phyloP scores from a whole-genome alignment of 2,113 vertebrate species.

The Tor tambroides region DNA sequence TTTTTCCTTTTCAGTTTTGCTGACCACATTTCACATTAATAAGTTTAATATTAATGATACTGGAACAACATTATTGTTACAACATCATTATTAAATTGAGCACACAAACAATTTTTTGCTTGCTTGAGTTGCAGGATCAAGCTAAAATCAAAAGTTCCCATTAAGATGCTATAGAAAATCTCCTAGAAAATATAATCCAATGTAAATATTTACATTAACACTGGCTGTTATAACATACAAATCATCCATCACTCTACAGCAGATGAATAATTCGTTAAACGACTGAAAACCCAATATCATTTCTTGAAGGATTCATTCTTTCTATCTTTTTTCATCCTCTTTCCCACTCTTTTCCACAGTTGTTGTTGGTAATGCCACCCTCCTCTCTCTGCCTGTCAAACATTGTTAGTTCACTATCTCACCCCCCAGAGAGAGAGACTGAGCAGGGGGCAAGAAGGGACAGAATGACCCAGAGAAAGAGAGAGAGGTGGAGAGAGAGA shows the following conservation, averaged over 20 bases:
- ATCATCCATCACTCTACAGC: background rate
- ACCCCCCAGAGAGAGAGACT: conserved; percentile 60
- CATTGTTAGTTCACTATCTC: conserved; percentile 70
- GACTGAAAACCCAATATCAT: background rate
- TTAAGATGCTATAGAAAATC: background rate
- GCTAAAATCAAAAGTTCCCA: background rate
- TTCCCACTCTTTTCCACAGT: conserved; percentile 27
- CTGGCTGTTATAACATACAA: background rate
- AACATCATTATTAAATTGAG: background rate
- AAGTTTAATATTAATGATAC: background rate
- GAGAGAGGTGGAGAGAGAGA: conserved; percentile 16
- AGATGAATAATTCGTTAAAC: background rate
- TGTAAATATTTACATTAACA: background rate
- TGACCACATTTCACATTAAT: background rate
- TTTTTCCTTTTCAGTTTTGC: background rate
- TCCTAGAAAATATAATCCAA: background rate
- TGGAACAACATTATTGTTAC: background rate
- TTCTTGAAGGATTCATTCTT: background rate
- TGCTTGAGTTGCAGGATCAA: conserved; percentile 2
- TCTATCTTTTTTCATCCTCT: background rate
- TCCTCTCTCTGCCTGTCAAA: conserved; percentile 71
- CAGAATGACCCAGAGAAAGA: conserved; percentile 54
- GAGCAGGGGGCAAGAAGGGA: conserved; percentile 55
- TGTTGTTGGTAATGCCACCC: conserved; percentile 33
- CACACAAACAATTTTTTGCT: background rate